Evolutionary conservation across 2,113 vertebrate species (phyloP).

Genomic region (Vicugna pacos): DNA sequence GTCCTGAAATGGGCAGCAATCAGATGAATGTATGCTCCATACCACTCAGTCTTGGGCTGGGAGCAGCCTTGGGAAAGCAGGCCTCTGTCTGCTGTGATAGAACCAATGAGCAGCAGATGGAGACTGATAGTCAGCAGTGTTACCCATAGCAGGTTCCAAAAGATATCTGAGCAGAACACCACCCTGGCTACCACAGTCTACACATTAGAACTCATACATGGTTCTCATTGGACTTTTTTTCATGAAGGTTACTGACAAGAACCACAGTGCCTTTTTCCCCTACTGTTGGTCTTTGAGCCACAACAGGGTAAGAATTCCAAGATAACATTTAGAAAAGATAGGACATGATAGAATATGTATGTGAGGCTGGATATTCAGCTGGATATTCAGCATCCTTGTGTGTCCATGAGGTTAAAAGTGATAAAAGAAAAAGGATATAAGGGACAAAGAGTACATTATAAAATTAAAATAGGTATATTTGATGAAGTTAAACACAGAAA

Average conservation of each 20-base stretch:
- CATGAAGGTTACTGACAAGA: neutral
- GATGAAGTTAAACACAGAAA: neutral
- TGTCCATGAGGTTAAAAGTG: neutral
- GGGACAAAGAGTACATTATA: neutral
- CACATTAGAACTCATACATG: neutral
- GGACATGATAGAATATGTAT: neutral
- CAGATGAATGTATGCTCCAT: neutral
- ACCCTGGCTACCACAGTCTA: too few relatives aligned
- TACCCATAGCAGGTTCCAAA: neutral
- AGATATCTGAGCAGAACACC: neutral
- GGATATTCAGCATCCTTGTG: neutral
- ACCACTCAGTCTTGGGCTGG: neutral
- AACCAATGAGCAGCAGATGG: neutral
- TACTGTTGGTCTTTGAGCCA: neutral
- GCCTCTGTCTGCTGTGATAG: neutral
- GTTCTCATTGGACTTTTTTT: neutral
- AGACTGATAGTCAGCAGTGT: neutral
- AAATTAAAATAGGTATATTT: neutral
- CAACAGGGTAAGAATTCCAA: neutral
- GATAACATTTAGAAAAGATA: neutral
- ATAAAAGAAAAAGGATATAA: neutral
- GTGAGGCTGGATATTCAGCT: neutral
- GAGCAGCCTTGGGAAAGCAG: neutral
- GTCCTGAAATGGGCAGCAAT: neutral
- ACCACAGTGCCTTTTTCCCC: neutral